Evolutionary conservation across 1,140 invertebrate species (phyloP).

Genomic region (Temnothorax curvispinosus): DNA sequence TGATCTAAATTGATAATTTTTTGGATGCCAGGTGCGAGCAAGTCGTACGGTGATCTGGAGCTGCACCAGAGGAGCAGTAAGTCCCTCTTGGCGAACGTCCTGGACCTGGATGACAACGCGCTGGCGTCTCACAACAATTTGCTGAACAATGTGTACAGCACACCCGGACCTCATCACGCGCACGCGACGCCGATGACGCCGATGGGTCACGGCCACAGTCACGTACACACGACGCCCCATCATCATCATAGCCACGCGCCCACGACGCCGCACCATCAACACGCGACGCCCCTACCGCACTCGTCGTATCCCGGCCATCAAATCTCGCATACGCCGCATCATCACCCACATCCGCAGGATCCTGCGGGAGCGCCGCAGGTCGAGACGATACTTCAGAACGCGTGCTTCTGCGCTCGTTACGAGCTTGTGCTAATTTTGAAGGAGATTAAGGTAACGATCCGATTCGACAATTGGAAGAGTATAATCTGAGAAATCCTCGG

Average conservation of each 20-base stretch:
- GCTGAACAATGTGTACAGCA: constrained; percentile 85
- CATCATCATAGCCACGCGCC: constrained; percentile 83
- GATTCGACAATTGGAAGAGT: not conserved
- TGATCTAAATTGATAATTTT: not conserved
- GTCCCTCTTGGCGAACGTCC: constrained; percentile 96
- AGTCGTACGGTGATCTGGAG: constrained; percentile 89
- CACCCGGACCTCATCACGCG: constrained; percentile 82
- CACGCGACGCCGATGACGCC: constrained; percentile 71
- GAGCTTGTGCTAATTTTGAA: constrained; percentile 97
- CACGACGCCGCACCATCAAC: constrained; percentile 83
- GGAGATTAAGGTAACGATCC: constrained; percentile 92
- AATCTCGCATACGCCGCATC: constrained; percentile 85
- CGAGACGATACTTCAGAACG: constrained; percentile 87
- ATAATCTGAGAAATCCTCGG: not conserved
- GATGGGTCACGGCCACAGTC: constrained; percentile 81
- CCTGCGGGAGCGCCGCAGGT: constrained; percentile 84
- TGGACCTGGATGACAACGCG: constrained; percentile 94
- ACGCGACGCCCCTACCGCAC: constrained; percentile 80
- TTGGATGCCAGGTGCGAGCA: constrained; percentile 84
- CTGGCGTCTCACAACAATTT: constrained; percentile 84
- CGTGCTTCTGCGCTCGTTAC: constrained; percentile 92
- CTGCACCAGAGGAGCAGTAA: constrained; percentile 91
- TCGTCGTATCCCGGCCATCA: constrained; percentile 81
- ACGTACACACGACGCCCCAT: constrained; percentile 83
- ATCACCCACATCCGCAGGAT: constrained; percentile 84